These are phyloP conservation scores for Clamator glandarius DNA, from an alignment of 2,797 vertebrate species.

Conservation along the genomic window DNA sequence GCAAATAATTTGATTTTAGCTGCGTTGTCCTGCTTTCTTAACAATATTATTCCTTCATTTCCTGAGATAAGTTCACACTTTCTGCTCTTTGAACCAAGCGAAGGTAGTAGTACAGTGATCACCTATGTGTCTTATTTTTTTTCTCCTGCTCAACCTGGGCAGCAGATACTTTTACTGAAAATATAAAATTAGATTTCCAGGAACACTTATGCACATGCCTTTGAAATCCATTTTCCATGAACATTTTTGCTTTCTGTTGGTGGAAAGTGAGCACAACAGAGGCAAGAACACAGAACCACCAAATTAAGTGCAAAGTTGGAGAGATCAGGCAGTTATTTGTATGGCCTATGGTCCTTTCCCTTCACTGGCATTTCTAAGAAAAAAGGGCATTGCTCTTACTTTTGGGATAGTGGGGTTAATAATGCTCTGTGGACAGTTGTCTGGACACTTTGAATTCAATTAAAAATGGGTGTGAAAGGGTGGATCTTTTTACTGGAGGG, in stretches of 20 bases:
- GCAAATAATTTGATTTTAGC: background rate
- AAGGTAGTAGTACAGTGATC: background rate
- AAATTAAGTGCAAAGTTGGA: background rate
- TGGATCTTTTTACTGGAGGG: background rate
- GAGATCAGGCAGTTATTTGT: background rate
- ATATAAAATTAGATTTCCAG: slow-evolving; percentile 56
- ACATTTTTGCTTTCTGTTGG: slow-evolving; percentile 31
- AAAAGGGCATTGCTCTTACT: background rate
- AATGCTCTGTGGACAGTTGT: background rate
- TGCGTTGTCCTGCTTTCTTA: background rate
- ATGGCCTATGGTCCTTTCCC: background rate
- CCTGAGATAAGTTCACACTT: background rate
- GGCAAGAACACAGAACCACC: background rate
- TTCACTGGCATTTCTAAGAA: background rate
- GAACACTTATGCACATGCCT: slow-evolving; percentile 4
- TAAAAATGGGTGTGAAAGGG: background rate
- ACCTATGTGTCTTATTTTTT: background rate
- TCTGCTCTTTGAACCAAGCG: background rate
- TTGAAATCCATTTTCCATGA: slow-evolving; percentile 51
- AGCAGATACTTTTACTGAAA: slow-evolving; percentile 37
- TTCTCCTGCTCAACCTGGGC: background rate
- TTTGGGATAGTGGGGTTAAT: background rate
- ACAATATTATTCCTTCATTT: background rate
- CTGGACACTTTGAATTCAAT: background rate
- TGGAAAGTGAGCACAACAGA: background rate